A percentile compares a stretch with the other conserved stretches of the same genome.
These are phyloP conservation scores for Eupithecia insigniata DNA, from an alignment of 2,888 invertebrate species.

Conservation along the genomic window DNA sequence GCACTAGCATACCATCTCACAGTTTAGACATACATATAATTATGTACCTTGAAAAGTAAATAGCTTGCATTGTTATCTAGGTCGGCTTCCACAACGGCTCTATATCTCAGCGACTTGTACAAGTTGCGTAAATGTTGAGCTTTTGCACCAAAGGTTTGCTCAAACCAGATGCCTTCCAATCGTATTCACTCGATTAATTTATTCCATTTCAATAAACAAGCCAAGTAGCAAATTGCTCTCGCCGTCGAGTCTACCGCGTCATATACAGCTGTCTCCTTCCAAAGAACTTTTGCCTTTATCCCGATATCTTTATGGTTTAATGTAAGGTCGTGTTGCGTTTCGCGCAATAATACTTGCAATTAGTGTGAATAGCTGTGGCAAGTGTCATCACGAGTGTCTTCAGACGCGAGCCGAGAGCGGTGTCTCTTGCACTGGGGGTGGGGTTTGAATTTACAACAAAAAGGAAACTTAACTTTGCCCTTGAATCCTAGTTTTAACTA, in stretches of 20 bases:
- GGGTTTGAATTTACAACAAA: constrained; percentile 3
- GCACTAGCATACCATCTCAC: neutral
- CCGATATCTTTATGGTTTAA: constrained; percentile 13
- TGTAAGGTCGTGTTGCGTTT: constrained; percentile 28
- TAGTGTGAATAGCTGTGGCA: constrained; percentile 60
- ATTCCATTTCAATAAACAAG: constrained; percentile 41
- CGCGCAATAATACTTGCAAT: constrained; percentile 63
- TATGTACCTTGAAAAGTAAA: neutral
- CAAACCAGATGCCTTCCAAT: constrained; percentile 24
- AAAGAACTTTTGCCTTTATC: constrained; percentile 24
- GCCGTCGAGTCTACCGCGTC: constrained; percentile 34
- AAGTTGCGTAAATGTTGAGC: neutral
- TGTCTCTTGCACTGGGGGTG: constrained; percentile 47
- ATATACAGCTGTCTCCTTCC: neutral
- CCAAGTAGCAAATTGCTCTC: constrained; percentile 39
- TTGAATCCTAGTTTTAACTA: neutral
- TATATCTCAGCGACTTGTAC: neutral
- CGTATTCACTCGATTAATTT: constrained; percentile 37
- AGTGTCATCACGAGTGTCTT: constrained; percentile 57
- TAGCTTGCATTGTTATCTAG: neutral
- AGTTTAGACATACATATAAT: neutral
- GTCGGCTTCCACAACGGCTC: neutral
- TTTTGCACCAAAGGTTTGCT: constrained; percentile 13
- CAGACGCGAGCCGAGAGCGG: constrained; percentile 46
- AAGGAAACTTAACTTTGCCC: neutral